Conservation (phyloP, 2,113 vertebrate genomes). For the Ardeotis arabs region DNA sequence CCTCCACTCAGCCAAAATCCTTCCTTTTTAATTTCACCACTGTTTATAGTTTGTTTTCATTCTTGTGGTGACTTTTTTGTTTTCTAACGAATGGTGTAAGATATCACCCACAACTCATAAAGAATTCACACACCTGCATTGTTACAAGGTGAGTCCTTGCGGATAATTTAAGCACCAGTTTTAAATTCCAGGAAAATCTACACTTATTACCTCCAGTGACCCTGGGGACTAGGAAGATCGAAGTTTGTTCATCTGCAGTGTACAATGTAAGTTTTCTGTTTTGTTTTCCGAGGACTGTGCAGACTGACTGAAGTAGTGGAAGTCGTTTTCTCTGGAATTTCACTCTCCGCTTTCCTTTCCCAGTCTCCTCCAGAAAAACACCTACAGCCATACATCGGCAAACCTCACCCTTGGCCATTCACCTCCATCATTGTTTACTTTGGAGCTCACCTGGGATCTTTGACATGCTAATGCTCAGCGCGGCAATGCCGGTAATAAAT, state of each 20-base stretch:
- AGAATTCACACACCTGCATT: slow-evolving; percentile 20
- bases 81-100: background rate
- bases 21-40: background rate
- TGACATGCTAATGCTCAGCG: background rate
- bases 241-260: background rate
- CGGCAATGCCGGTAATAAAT: background rate
- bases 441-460: background rate
- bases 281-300: background rate
- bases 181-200: background rate
- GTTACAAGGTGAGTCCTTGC: background rate
- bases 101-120: background rate
- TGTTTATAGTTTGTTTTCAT: background rate
- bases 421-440: background rate
- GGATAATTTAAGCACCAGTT: background rate
- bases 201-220: background rate
- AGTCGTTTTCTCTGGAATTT: background rate
- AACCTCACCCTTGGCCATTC: background rate
- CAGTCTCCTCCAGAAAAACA: background rate
- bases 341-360: background rate
- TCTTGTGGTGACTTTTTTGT: background rate
- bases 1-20: background rate
- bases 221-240: background rate
- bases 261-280: background rate
- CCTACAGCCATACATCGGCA: background rate
- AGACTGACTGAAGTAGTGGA: background rate